These are phyloP conservation scores for Amaurobius ferox DNA, from an alignment of 2,888 invertebrate species.

Conservation along the genomic window DNA sequence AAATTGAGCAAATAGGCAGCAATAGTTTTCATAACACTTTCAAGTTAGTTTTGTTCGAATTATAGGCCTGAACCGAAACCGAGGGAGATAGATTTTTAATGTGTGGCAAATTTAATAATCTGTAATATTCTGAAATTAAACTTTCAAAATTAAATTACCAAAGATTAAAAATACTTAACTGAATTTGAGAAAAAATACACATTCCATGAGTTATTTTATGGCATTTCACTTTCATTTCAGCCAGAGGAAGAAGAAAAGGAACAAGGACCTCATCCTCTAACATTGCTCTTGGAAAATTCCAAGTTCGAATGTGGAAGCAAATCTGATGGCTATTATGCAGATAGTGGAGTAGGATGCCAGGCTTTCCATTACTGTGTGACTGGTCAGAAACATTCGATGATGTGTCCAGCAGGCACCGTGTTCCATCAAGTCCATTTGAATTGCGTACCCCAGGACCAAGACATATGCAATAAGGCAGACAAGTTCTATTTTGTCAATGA, in stretches of 20 bases:
- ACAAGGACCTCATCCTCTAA: conserved; percentile 88
- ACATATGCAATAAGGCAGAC: conserved; percentile 91
- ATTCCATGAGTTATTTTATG: too few species aligned
- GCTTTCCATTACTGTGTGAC: conserved; percentile 96
- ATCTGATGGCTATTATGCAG: conserved; percentile 93
- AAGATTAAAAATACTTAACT: too few species aligned
- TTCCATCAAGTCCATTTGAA: conserved; percentile 94
- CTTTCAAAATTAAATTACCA: too few species aligned
- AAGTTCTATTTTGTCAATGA: conserved; percentile 95
- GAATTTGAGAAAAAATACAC: too few species aligned
- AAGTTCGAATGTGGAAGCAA: conserved; percentile 88
- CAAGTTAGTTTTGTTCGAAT: too few species aligned
- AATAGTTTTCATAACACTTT: too few species aligned
- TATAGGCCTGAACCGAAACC: too few species aligned
- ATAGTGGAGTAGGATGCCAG: conserved; percentile 91
- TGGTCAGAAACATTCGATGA: conserved; percentile 89
- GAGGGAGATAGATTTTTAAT: too few species aligned
- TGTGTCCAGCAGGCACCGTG: conserved; percentile 92
- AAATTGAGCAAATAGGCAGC: too few species aligned
- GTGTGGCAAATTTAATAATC: too few species aligned
- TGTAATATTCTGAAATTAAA: too few species aligned
- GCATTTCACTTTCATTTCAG: too few species aligned
- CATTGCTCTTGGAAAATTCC: conserved; percentile 87
- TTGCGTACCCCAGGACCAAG: conserved; percentile 93
- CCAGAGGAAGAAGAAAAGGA: conserved; percentile 81